Base-by-base conservation (phyloP, 2,888 invertebrate genomes). In the Pilophorus perplexus region DNA sequence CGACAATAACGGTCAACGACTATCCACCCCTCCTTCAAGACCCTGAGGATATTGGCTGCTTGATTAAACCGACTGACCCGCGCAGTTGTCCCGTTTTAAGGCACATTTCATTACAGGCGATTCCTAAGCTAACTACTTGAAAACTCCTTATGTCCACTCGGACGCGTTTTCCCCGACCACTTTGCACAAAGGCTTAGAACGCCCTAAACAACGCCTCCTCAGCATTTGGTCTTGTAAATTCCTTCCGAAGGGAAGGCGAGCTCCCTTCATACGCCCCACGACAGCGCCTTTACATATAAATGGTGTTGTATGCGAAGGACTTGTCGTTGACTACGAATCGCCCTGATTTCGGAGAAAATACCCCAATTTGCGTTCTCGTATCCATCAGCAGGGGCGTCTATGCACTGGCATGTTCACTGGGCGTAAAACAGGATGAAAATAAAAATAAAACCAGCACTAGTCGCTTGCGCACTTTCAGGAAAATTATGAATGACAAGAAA, bases 41-140 rank as follows among this genome's bases (percentile, higher is more conserved):
- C 22, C 16, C 64, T 20, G n/a, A 40, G 42, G 59, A 59, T 59
- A 59, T 59, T 42, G 42, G 59, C 25, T 28, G 59, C 22, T 64
- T 64, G 64, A 64, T 64, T 64, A 64, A 64, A 64, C 64, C 59
- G 20, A 50, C 38, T 64, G 64, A 48, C 64, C 64, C 40, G 22
- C 37, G 50, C 16, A 48, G 50, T 50, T 64, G 64, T 64, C 42
- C 40, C 59, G 40, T 25, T 59, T 20, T 8, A 16, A 28, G 38
- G 50, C 48, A 22, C 64, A 50, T 64, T 64, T 64, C 64, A 64
- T 64, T 64, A 50, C 48, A 50, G 64, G 38, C 64, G 64, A 64
- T 64, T 64, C 38, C 37, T 64, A 64, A 33, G 48, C 64, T 50
- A 64, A 64, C 64, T 20, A 50, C 64, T 62, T 38, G 48, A 64